Base-by-base conservation (phyloP, 2,113 vertebrate genomes). In the Dolichotis patagonum region DNA sequence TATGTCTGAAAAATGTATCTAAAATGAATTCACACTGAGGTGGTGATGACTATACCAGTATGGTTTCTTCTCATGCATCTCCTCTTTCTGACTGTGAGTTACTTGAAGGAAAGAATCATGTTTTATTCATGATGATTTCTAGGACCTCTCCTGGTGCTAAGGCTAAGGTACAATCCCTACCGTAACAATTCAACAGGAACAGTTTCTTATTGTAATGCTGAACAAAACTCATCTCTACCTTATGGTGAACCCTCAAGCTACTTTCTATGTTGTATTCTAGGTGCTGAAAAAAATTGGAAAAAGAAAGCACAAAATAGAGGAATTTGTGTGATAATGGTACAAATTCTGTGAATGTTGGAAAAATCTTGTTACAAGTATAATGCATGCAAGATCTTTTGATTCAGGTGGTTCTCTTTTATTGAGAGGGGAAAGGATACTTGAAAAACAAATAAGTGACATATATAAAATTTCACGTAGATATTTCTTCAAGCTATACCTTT, bases 1-100 rank as follows among this genome's bases (percentile, higher is more conserved):
- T 92, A 82, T 78, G 43, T 94, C 88, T 95, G 80, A 95, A 63
- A 94, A 94, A 97, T 88, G 67, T 96, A 77, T 94, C 87, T 87
- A 95, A 96, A 96, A 95, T 78, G 85, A 97, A 90, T 90, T 97
- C 95, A 97, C 82, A 96, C 94, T 94, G 96, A 96, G 94, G 95
- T 95, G 94, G 82, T 96, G 95, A 96, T 94, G 90, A 97, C 85
- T 96, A 7, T 92, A 65, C 81, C 95, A 88, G 90, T 96, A 73
- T 96, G 77, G 46, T 95, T 95, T 92, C 92, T 92, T 92, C 63
- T 85, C 30, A 60, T 65, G 77, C 17, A 88, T 92, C 52, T 95
- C 43, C 26, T 88, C 32, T 92, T 97, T 96, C 88, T 96, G 60
- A 92, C 85, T 96, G 84, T 91, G 85, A 96, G 67, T 96, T 97